These are phyloP conservation scores for Drosophila neonasuta DNA, from an alignment of 2,888 invertebrate species.

Conservation along the genomic window DNA sequence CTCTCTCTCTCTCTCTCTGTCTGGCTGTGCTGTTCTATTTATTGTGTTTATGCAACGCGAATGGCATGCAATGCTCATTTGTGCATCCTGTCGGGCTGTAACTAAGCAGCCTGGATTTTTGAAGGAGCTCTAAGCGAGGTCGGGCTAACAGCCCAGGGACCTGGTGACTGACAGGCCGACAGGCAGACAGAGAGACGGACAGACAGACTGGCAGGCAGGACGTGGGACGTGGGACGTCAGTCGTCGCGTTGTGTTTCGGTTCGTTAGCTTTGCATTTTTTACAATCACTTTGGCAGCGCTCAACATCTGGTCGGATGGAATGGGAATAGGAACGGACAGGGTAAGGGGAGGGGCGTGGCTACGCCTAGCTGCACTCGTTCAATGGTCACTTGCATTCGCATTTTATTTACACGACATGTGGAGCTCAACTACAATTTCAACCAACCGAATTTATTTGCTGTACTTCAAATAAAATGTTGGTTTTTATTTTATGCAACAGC, in stretches of 20 bases:
- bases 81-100: slow-evolving; percentile 31
- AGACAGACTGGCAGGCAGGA: slow-evolving; percentile 27
- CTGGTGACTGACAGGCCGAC: slow-evolving; percentile 30
- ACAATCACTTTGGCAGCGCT: slow-evolving; percentile 73
- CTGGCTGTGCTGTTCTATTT: slow-evolving; percentile 17
- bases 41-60: slow-evolving; percentile 55
- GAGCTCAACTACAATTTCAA: slow-evolving; percentile 63
- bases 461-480: slow-evolving; percentile 69
- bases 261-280: slow-evolving; percentile 76
- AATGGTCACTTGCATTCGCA: slow-evolving; percentile 71
- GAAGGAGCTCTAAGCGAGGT: slow-evolving; percentile 16
- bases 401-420: slow-evolving; percentile 77
- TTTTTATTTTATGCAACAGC: slow-evolving; percentile 70
- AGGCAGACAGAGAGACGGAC: not conserved
- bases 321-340: not conserved
- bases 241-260: slow-evolving; percentile 76
- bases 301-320: slow-evolving; percentile 32
- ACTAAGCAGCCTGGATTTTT: slow-evolving; percentile 37
- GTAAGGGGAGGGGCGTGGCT: slow-evolving; percentile 8
- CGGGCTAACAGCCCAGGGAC: slow-evolving; percentile 6
- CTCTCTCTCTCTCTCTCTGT: not conserved
- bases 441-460: slow-evolving; percentile 70
- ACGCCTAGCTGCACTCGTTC: slow-evolving; percentile 51
- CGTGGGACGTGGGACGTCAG: slow-evolving; percentile 58
- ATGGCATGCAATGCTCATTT: slow-evolving; percentile 54